phyloP scores from a whole-genome alignment of 2,113 vertebrate species.

The Eulemur macaco region DNA sequence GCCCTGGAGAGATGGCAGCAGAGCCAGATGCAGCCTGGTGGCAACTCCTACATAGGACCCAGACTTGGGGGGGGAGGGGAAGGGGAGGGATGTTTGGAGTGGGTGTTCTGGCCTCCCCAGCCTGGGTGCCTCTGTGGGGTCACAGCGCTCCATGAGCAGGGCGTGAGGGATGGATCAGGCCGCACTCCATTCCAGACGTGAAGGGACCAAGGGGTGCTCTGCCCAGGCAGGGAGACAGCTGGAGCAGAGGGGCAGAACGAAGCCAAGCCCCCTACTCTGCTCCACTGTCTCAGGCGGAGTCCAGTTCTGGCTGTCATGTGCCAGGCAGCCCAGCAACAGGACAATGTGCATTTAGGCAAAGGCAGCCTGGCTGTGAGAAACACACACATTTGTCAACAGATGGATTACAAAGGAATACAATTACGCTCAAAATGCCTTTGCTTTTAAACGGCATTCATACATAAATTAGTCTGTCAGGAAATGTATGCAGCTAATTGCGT shows the following conservation, averaged over 20 bases:
- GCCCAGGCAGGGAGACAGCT: not conserved
- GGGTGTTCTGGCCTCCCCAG: not conserved
- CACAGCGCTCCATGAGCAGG: not conserved
- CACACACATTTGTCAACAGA: slow-evolving; percentile 83
- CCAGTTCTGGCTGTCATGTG: not conserved
- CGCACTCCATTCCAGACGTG: not conserved
- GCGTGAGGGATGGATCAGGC: accelerated
- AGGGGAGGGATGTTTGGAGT: too few species aligned
- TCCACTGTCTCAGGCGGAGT: not conserved
- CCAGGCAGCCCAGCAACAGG: too few species aligned
- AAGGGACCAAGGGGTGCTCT: not conserved
- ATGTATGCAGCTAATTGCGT: slow-evolving; percentile 81
- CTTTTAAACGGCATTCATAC: slow-evolving; percentile 82
- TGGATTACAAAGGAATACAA: slow-evolving; percentile 82
- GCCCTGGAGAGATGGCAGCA: not conserved
- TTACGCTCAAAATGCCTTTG: slow-evolving; percentile 83
- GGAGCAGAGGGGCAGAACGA: not conserved
- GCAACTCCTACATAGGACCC: too few species aligned
- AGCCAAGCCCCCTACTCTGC: accelerated
- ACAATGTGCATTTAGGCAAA: not conserved
- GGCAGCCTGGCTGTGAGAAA: slow-evolving; percentile 51
- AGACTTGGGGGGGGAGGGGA: not conserved
- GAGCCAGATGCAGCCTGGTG: not conserved
- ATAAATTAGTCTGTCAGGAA: slow-evolving; percentile 85
- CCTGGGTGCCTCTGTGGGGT: not conserved